Base-by-base conservation (phyloP, 2,888 invertebrate species). In the Diarsia rubi region DNA sequence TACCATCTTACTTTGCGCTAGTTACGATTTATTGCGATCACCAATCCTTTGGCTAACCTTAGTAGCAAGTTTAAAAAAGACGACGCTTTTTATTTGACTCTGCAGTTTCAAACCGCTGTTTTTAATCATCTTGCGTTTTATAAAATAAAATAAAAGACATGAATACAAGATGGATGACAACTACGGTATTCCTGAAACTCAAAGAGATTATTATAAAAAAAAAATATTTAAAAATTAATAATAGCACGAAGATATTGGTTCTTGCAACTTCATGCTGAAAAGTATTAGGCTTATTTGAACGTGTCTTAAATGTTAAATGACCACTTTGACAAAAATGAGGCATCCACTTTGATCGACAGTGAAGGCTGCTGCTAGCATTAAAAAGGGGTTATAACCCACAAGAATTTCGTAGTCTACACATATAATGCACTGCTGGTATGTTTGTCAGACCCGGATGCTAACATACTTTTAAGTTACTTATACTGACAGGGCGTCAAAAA, bases 11-110 rank as follows among this genome's bases (percentile, higher is more conserved):
- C 76, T 54, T 57, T 24, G 31, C 12, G 8, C 31, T 70, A 70
- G 54, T 77, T 77, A 70, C 63, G 57, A 70, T 70, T 70, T 78
- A 70, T 78, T 70, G 78, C 31, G 14, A 70, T 70, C 71, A 24
- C 79, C 57, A 57, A 63, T 47, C 42, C 62, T 69, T 78, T 63
- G 47, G 19, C 19, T 57, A 24, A 49, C 42, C 6, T 21, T 47
- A 27, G 42, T 21, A 47, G 47, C 8, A 16, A 54, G 27, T 12
- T 62, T 14, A 42, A 47, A 24, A 19, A 63, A 62, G 54, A 3
- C 6, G 9, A 16, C 45, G 2, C 5, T 52, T 27, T 57, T 57
- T 27, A 19, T 62, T 52, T 27, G 14, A 4, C 31, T 62, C 27
- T 52, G 5, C 14, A 2, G 57, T 65, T 59, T 31, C 27, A 9